phyloP scores from a whole-genome alignment of 2,888 invertebrate genomes.

The Pristionchus maxplancki region DNA sequence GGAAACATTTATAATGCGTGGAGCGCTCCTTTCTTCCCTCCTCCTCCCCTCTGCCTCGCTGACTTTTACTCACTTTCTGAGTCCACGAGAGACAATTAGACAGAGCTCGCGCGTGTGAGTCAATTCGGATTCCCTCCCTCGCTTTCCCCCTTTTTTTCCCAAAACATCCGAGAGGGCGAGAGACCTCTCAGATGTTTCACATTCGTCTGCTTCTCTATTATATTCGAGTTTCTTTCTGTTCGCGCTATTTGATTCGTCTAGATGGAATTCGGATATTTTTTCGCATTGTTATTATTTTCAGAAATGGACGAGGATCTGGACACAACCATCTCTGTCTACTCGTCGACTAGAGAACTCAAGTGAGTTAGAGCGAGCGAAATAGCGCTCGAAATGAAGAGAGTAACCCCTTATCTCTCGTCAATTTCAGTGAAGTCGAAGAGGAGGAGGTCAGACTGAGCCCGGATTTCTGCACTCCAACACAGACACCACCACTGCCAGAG shows the following conservation, averaged over 20 bases:
- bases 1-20: constrained; percentile 44
- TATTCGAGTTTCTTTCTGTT: too few species aligned
- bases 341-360: constrained; percentile 3
- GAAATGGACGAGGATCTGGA: constrained; percentile 16
- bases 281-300: not conserved
- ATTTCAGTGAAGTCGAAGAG: not conserved
- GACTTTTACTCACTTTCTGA: constrained; percentile 45
- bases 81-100: constrained; percentile 43
- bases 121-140: constrained; percentile 37
- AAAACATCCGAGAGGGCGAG: not conserved
- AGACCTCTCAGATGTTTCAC: constrained; percentile 8
- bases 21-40: not conserved
- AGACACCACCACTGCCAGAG: not conserved
- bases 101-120: not conserved
- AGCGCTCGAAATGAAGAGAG: not conserved
- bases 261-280: too few species aligned
- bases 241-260: not conserved
- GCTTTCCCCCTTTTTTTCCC: not conserved
- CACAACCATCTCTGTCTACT: not conserved
- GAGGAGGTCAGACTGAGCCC: not conserved
- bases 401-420: not conserved
- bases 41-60: not conserved
- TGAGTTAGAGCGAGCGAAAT: not conserved
- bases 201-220: not conserved
- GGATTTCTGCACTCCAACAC: constrained; percentile 42